Evolutionary conservation across 2,888 invertebrate genomes (phyloP).

Genomic region (Diarsia mendica): DNA sequence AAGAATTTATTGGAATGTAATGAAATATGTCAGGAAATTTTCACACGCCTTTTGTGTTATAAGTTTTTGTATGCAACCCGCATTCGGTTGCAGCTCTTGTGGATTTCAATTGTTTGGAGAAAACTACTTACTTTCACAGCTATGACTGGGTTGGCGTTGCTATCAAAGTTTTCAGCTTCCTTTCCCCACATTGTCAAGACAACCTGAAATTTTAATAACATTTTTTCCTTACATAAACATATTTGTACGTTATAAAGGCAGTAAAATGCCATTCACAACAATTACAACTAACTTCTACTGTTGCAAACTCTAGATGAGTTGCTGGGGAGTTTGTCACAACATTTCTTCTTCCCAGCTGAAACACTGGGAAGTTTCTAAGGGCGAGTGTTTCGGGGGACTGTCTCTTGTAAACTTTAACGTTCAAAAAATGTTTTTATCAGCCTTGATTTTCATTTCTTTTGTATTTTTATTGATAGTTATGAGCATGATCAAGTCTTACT

Average conservation of each 20-base stretch:
- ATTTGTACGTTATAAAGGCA: neutral
- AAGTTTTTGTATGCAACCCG: too few species aligned
- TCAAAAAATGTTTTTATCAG: too few species aligned
- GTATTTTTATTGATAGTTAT: neutral
- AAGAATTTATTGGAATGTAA: neutral
- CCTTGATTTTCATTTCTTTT: neutral
- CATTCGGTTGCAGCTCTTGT: too few species aligned
- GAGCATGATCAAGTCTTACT: slow-evolving; percentile 58
- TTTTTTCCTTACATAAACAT: neutral
- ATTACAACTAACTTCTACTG: neutral
- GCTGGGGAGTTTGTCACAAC: too few species aligned
- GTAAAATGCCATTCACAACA: neutral
- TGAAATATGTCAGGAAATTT: neutral
- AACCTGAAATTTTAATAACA: slow-evolving; percentile 86
- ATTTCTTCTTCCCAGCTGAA: too few species aligned
- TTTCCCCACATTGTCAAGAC: slow-evolving; percentile 97
- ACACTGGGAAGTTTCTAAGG: too few species aligned
- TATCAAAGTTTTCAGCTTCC: slow-evolving; percentile 96
- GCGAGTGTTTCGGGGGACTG: too few species aligned
- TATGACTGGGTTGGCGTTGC: slow-evolving; percentile 94
- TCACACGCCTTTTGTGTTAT: neutral
- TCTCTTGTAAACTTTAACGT: too few species aligned
- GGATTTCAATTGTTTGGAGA: neutral
- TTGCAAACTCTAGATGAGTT: neutral
- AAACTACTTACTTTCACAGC: slow-evolving; percentile 92